Base-by-base conservation (phyloP, 2,888 invertebrate species). In the Thalpophila matura region DNA sequence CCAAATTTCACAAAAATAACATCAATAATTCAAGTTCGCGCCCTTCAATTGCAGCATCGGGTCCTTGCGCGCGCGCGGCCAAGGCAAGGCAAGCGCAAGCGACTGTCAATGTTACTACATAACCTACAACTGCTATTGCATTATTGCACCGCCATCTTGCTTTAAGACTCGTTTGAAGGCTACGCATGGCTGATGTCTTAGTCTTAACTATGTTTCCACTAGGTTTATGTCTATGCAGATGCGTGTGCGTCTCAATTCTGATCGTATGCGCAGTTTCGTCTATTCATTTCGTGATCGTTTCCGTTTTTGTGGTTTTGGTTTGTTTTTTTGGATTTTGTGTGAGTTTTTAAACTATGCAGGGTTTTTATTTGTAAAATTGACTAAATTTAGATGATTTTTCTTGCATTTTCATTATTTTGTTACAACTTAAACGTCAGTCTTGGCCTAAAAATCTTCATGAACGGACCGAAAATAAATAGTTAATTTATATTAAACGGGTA, bases 21-120 rank as follows among this genome's bases (percentile, higher is more conserved):
- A 38, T 47, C 18, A 31, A 45, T 47, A 60, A 60, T 68, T 79
- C 80, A 78, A 75, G 87, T 87, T 86, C 86, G 82, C 86, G 87
- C 89, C 88, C 87, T 86, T 84, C 84, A 81, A 85, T 79, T 74
- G 77, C 68, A 66, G 72, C 80, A 74, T 74, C 77, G 77, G 84
- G 90, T 90, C 90, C 90, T 91, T 89, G 89, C 87, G 89, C 86
- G 89, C 86, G 74, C 85, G 87, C 89, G 90, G 91, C 89, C 92
- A 90, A 91, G 91, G 90, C 91, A 79, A 86, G 77, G 85, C 85
- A 83, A 86, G 88, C 91, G 88, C 88, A 73, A 74, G 72, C 86
- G 84, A 89, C 89, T 89, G 92, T 91, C 92, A 92, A 92, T 92
- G 92, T 92, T 91, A 92, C 92, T 91, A 91, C 88, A 88, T 87